Conservation (phyloP, 2,797 vertebrate species). For the Sardinella longiceps region DNA sequence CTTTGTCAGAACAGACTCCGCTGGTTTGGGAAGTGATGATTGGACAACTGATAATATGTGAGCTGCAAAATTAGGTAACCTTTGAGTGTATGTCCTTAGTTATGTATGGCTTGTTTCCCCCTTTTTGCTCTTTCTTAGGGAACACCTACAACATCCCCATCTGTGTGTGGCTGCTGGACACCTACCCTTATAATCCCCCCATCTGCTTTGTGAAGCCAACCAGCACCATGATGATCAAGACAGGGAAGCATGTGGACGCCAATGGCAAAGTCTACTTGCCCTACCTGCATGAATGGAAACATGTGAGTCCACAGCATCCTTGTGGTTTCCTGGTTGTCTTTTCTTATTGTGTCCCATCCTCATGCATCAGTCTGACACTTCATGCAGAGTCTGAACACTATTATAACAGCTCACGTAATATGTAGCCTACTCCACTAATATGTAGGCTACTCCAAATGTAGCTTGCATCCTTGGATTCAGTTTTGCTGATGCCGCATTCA, state of each 20-base stretch:
- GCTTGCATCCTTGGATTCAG: neutral
- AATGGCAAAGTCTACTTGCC: slow-evolving; percentile 98
- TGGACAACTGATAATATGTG: neutral
- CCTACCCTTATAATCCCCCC: slow-evolving; percentile 96
- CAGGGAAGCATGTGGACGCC: slow-evolving; percentile 96
- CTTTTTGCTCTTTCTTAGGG: slow-evolving; percentile 68
- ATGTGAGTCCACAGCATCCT: slow-evolving; percentile 74
- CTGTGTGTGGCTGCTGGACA: slow-evolving; percentile 95
- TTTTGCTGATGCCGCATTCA: neutral
- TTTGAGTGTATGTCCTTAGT: too few species aligned
- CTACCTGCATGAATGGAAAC: slow-evolving; percentile 98
- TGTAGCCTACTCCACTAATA: too few species aligned
- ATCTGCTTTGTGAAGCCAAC: slow-evolving; percentile 99
- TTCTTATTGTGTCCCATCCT: too few species aligned
- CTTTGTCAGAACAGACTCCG: neutral
- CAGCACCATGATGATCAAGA: slow-evolving; percentile 98
- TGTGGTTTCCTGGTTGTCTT: neutral
- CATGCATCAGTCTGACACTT: too few species aligned
- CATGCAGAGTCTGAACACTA: too few species aligned
- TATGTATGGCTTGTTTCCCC: neutral
- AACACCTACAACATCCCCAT: slow-evolving; percentile 97
- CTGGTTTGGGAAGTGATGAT: neutral
- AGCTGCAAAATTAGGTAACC: neutral
- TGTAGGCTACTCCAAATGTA: too few species aligned
- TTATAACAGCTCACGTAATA: too few species aligned